Conservation (phyloP, 2,113 vertebrate genomes). For the Gyps fulvus region DNA sequence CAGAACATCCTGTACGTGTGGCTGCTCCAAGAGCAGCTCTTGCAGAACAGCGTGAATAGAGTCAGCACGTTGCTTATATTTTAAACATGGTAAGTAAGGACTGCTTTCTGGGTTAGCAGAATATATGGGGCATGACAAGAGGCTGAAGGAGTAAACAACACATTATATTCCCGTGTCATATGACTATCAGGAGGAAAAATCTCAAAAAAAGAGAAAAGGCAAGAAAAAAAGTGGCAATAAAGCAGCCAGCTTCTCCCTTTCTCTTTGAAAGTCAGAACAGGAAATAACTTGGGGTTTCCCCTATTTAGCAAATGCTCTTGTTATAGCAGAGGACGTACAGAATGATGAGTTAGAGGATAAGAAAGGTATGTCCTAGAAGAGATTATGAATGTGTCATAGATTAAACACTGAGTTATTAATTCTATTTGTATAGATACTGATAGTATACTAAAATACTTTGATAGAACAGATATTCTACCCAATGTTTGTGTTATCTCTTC, state of each 20-base stretch:
- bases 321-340: not conserved
- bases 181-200: not conserved
- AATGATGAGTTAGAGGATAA: not conserved
- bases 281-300: not conserved
- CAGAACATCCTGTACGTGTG: not conserved
- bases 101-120: not conserved
- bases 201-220: not conserved
- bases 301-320: not conserved
- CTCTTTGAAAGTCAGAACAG: not conserved
- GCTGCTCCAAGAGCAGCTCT: not conserved
- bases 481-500: not conserved
- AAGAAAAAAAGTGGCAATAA: not conserved
- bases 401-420: not conserved
- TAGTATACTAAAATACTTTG: not conserved
- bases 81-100: not conserved
- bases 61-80: not conserved
- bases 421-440: not conserved
- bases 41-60: not conserved
- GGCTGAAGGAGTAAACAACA: not conserved
- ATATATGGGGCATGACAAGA: not conserved
- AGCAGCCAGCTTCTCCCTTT: not conserved
- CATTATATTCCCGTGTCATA: not conserved
- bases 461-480: not conserved
- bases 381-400: not conserved
- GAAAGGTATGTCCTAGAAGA: not conserved